Base-by-base conservation (phyloP, 2,888 invertebrate species). In the Crocallis elinguaria region DNA sequence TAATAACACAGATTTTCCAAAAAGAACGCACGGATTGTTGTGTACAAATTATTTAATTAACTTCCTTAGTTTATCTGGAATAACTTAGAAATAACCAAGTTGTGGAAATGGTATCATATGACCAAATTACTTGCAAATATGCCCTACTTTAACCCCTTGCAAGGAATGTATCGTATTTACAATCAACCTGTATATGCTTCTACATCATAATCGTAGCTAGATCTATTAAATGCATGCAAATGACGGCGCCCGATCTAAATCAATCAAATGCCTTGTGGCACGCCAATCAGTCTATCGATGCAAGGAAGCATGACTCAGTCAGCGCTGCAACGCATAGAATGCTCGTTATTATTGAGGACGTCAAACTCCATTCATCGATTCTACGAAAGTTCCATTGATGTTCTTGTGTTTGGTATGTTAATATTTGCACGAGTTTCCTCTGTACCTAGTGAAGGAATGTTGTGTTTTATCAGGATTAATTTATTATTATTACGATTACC, bases 291-390 rank as follows among this genome's bases (percentile, higher is more conserved):
- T 32, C 32, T 33, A 12, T 12, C 32, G 17, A 11, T 39, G 39
- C 39, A 29, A 39, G 29, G 16, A 37, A 37, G n/a, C 11, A 14
- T 41, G 41, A 42, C 21, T 42, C 42, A 42, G 3, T 7, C 16
- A 19, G 7, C 12, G 16, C 36, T 52, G 49, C 42, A 52, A 16
- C 42, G 54, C 57, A 50, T 39, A 41, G 21, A 42, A 60, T 46
- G 38, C 49, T 21, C 2, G 21, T 23, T 29, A 14, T 14, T 50
- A 49, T 29, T 46, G 49, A 52, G 57, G 52, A 52, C 51, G 37
- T 58, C 16, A 21, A 39, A 11, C 14, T 25, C 39, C 58, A 62
- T 62, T 62, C 55, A 59, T 62, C 48, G 45, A 13, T 63, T 62
- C 62, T 49, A 36, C 36, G 55, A 62, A 57, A 17, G 37, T 48